These are phyloP conservation scores for Lasioglossum villosulum DNA, from an alignment of 2,888 invertebrate species.

Conservation along the genomic window DNA sequence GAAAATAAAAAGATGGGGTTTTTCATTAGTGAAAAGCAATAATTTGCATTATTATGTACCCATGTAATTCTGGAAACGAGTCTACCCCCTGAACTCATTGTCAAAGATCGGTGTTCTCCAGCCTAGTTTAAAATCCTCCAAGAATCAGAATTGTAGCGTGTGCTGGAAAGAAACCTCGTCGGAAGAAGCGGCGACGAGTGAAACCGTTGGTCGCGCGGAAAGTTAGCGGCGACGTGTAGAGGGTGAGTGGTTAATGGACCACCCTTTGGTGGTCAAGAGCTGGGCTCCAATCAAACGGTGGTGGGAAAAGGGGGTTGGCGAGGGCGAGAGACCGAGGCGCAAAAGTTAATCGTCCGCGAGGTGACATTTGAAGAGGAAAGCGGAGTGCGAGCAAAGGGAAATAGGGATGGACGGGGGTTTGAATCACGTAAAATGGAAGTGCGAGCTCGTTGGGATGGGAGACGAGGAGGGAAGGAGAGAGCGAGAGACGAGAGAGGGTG, in stretches of 20 bases:
- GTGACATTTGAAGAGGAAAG: conserved; percentile 70
- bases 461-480: neutral
- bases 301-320: conserved; percentile 55
- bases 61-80: too few relatives aligned
- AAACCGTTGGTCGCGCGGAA: conserved; percentile 21
- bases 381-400: conserved; percentile 61
- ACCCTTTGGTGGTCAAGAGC: conserved; percentile 64
- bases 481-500: neutral
- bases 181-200: conserved; percentile 34
- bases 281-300: conserved; percentile 64
- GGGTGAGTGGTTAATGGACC: conserved; percentile 65
- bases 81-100: too few relatives aligned
- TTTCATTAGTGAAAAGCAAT: too few relatives aligned
- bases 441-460: conserved; percentile 39
- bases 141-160: neutral
- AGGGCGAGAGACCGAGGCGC: conserved; percentile 27
- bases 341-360: conserved; percentile 72
- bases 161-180: neutral
- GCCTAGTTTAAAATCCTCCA: neutral
- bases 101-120: neutral
- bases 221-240: conserved; percentile 6
- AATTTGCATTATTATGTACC: too few relatives aligned
- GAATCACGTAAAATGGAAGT: conserved; percentile 67
- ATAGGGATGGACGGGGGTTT: conserved; percentile 42
- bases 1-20: too few relatives aligned